A percentile compares a stretch with the other conserved stretches of the same genome.
Evolutionary conservation across 2,113 vertebrate species (phyloP).

Genomic region (crab-eating macaque (Macaca fascicularis)): T2T-MFA8v1.1 NC_088395.1:44673001-44673500

Average conservation of each 20-base stretch:
- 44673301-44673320: conserved; percentile 8
- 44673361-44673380: neutral
- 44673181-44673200: neutral
- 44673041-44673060: neutral
- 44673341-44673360: neutral
- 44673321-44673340: conserved; percentile 2
- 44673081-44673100: neutral
- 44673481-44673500: neutral
- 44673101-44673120: neutral
- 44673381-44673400: conserved; percentile 28
- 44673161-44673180: neutral
- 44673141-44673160: neutral
- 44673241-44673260: neutral
- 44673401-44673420: neutral
- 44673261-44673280: neutral
- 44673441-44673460: neutral
- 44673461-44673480: neutral
- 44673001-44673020: neutral
- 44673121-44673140: neutral
- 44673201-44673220: neutral
- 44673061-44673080: neutral
- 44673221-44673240: neutral
- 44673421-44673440: neutral
- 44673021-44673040: neutral
- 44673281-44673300: neutral